Percentiles rank a stretch among this genome's conserved stretches.
Conservation (phyloP, 2,113 vertebrate species). For the Platanista minor region DNA sequence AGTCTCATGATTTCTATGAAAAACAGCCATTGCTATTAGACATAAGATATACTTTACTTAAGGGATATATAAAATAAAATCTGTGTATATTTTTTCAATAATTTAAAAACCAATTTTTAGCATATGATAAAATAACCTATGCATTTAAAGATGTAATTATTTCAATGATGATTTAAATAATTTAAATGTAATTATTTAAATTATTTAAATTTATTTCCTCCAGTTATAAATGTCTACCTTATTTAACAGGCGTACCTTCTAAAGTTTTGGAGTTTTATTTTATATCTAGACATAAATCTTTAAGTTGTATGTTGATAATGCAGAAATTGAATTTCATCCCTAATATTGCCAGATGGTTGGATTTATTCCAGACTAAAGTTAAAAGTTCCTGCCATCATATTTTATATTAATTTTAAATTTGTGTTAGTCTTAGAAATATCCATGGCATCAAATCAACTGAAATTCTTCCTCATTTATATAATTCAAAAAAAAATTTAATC, state of each 20-base stretch:
- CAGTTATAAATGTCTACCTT: slow-evolving; percentile 4
- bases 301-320: slow-evolving; percentile 1
- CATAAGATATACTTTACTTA: neutral
- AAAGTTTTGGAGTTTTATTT: slow-evolving; percentile 59
- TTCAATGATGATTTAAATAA: neutral
- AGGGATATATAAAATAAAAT: neutral
- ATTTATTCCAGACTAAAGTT: slow-evolving; percentile 58
- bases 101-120: neutral
- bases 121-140: neutral
- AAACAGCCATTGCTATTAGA: neutral
- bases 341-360: slow-evolving; percentile 6
- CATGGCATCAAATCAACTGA: slow-evolving; percentile 13
- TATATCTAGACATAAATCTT: slow-evolving; percentile 58
- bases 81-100: neutral
- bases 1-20: neutral
- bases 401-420: slow-evolving; percentile 29
- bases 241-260: slow-evolving; percentile 46
- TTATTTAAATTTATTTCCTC: neutral
- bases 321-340: slow-evolving; percentile 46
- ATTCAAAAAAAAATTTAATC: slow-evolving; percentile 25
- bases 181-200: slow-evolving; percentile 48
- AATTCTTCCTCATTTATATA: slow-evolving; percentile 11
- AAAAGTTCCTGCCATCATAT: slow-evolving; percentile 26
- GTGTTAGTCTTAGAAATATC: slow-evolving; percentile 18
- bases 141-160: slow-evolving; percentile 56